Base-by-base conservation (phyloP, 2,113 vertebrate species). In the Notarius lentiginosus region DNA sequence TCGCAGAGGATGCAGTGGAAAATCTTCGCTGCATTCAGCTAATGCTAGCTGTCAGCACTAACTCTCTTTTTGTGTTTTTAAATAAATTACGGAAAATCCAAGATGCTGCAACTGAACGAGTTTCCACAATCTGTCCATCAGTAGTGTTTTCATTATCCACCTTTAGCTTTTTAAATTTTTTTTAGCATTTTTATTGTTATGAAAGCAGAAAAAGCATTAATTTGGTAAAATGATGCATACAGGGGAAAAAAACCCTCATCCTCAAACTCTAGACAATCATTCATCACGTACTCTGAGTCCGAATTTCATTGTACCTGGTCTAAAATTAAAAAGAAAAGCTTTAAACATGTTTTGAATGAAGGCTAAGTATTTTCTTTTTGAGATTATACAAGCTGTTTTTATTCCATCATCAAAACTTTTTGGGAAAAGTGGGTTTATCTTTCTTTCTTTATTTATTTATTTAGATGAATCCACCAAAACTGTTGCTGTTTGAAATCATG, bases 61-160 rank as follows among this genome's bases (percentile, higher is more conserved):
- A 72, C 76, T 82, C 15, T 1, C 82, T 51, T 55, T 77, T 90
- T 93, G 92, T 90, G 90, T 58, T 17, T 41, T 47, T 18, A 41
- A 27, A 94, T 95, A 88, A 93, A 94, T 94, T 91, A 95, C 95
- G 95, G 58, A 95, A 87, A 84, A 55, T 49, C 82, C 82, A 88
- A 89, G 24, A 9, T 14, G 17, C 17, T 22, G 79, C 2, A 9
- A 58, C 7, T 7, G 56, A 81, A 61, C 5, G 9, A 12, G 10
- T 12, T 41, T 47, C 17, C 34, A 24, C 30, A 34, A 41, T 10
- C 51, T 30, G 51, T 27, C 76, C 30, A 18, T 55, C 12, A 17
- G 0, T 27, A 6, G 12, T 11, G 17, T 51, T 75, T 49, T 22
- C 20, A 73, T 47, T 66, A 66, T 4, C n/a, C 63, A 12, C 5